Percentiles rank a stretch among this genome's conserved stretches.
phyloP scores from a whole-genome alignment of 2,888 invertebrate genomes.

The Phragmatobia fuliginosa region DNA sequence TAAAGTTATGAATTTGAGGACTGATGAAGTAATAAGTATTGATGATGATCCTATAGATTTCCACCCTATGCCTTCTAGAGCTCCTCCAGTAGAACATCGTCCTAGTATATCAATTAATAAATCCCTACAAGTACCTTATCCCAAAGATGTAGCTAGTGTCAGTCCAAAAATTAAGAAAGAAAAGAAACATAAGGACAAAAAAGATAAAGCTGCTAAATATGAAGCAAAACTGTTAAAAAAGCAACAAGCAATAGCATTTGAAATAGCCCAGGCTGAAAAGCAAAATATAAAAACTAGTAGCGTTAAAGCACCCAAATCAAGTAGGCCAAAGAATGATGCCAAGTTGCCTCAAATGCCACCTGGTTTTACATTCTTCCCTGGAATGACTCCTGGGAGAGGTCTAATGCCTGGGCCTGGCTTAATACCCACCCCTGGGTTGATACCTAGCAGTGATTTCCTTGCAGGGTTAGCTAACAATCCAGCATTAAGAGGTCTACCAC shows the following conservation, averaged over 20 bases:
- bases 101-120: constrained; percentile 79
- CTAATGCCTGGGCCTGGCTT: constrained; percentile 85
- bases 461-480: constrained; percentile 80
- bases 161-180: constrained; percentile 87
- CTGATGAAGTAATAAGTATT: constrained; percentile 82
- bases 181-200: constrained; percentile 84
- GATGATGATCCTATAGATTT: constrained; percentile 82
- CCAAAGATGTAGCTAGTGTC: constrained; percentile 85
- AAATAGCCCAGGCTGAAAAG: constrained; percentile 76
- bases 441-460: constrained; percentile 79
- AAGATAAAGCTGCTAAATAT: constrained; percentile 80
- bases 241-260: constrained; percentile 77
- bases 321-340: constrained; percentile 77
- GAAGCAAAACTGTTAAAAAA: constrained; percentile 81
- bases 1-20: constrained; percentile 81
- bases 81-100: constrained; percentile 59
- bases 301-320: constrained; percentile 71
- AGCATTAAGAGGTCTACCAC: constrained; percentile 75
- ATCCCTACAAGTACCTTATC: constrained; percentile 78
- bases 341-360: constrained; percentile 77
- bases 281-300: constrained; percentile 72
- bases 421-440: constrained; percentile 80
- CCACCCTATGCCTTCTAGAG: constrained; percentile 63
- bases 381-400: constrained; percentile 82
- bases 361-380: constrained; percentile 80